Conservation (phyloP, 2,113 vertebrate genomes). For the Passer montanus region DNA sequence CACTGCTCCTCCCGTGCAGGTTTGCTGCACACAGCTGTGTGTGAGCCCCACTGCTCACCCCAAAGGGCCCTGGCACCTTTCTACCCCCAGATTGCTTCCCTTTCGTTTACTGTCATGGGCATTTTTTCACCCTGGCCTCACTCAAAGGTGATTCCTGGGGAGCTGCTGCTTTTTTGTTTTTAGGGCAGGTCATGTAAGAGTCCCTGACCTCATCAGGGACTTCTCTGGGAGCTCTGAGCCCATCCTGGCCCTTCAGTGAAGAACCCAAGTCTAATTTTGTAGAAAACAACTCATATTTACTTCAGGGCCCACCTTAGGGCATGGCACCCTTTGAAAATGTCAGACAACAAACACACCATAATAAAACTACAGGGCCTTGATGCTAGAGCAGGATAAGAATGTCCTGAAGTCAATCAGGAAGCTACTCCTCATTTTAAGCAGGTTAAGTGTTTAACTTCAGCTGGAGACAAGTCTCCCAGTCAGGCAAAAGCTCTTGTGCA, state of each 20-base stretch:
- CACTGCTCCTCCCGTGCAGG: neutral
- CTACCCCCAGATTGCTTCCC: neutral
- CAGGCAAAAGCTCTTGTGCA: neutral
- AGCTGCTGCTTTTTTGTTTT: neutral
- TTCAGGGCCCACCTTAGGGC: neutral
- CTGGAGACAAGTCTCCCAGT: neutral
- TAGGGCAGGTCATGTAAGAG: neutral
- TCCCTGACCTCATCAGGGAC: neutral
- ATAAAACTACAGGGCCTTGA: neutral
- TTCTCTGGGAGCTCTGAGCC: neutral
- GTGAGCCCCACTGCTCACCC: neutral
- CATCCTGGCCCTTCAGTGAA: neutral
- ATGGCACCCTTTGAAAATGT: neutral
- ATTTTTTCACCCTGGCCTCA: neutral
- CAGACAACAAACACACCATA: neutral
- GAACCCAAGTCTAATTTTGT: neutral
- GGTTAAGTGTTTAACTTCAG: neutral
- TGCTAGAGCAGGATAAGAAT: neutral
- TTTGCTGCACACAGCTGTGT: neutral
- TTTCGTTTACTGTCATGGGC: neutral
- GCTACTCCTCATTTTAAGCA: neutral
- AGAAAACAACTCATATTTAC: neutral
- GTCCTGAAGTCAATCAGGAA: neutral
- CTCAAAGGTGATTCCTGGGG: neutral
- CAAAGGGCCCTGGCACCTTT: neutral